Evolutionary conservation across 2,888 invertebrate genomes (phyloP).

Genomic region (Azorinus chamasolen): DNA sequence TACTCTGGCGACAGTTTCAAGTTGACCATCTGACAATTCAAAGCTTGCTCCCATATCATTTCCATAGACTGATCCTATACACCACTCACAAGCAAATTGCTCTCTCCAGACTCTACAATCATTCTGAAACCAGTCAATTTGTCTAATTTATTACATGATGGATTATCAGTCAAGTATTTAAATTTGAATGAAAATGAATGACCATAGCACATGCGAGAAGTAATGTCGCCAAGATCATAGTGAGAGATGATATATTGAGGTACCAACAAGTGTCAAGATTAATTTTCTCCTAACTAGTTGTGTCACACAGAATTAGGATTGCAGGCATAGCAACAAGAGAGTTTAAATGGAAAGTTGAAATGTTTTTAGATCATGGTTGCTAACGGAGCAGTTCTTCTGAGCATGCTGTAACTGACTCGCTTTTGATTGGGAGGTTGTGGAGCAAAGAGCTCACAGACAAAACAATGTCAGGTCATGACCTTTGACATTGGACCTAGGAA

Average conservation of each 20-base stretch:
- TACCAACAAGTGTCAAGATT: too few relatives aligned
- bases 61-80: background rate
- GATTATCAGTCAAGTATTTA: constrained; percentile 11
- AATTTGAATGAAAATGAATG: constrained; percentile 10
- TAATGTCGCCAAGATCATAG: background rate
- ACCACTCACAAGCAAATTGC: background rate
- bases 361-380: too few relatives aligned
- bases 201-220: constrained; percentile 7
- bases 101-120: background rate
- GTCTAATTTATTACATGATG: constrained; percentile 9
- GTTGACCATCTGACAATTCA: constrained; percentile 6
- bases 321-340: too few relatives aligned
- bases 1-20: constrained; percentile 1
- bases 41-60: constrained; percentile 2
- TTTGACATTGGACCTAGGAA: too few relatives aligned
- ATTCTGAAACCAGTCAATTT: constrained; percentile 1
- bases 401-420: too few relatives aligned
- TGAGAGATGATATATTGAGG: constrained; percentile 1
- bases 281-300: too few relatives aligned
- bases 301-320: too few relatives aligned
- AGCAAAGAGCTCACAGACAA: too few relatives aligned
- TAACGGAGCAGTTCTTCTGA: too few relatives aligned
- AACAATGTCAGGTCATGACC: too few relatives aligned
- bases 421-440: too few relatives aligned
- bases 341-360: too few relatives aligned